Percentiles rank a stretch among this genome's conserved stretches.
phyloP scores from a whole-genome alignment of 2,888 invertebrate species.

The Chloroclystis v-ata region DNA sequence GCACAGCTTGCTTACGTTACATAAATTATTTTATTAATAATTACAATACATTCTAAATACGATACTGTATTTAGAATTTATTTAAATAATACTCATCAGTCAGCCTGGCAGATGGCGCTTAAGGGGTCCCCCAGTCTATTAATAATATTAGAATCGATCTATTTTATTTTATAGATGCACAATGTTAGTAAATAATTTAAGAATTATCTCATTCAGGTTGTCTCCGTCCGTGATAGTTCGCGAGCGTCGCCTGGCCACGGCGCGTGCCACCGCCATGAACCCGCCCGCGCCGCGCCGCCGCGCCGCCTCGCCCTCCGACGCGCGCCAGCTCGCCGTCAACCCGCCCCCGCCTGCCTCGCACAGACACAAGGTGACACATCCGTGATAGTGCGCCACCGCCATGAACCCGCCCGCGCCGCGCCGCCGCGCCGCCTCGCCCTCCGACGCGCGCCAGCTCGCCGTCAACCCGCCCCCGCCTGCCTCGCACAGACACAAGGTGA shows the following conservation, averaged over 20 bases:
- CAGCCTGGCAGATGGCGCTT: too few species aligned
- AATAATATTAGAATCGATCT: too few species aligned
- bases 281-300: constrained; percentile 83
- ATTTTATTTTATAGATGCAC: too few species aligned
- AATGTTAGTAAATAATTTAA: too few species aligned
- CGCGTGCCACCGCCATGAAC: constrained; percentile 85
- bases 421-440: constrained; percentile 67
- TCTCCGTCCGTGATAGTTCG: constrained; percentile 82
- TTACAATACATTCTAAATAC: too few species aligned
- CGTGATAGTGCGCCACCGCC: constrained; percentile 73
- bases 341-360: constrained; percentile 74
- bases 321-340: constrained; percentile 77
- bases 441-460: constrained; percentile 71
- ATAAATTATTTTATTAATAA: too few species aligned
- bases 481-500: constrained; percentile 70
- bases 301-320: constrained; percentile 65
- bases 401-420: constrained; percentile 87
- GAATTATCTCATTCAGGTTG: constrained; percentile 53
- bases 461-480: constrained; percentile 79
- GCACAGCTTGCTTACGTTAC: too few species aligned
- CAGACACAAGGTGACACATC: constrained; percentile 62
- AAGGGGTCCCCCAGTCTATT: too few species aligned
- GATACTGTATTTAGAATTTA: too few species aligned
- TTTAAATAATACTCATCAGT: too few species aligned
- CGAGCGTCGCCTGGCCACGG: constrained; percentile 80